Conservation (phyloP, 1,140 invertebrate species). For the Bombus waltoni region DNA sequence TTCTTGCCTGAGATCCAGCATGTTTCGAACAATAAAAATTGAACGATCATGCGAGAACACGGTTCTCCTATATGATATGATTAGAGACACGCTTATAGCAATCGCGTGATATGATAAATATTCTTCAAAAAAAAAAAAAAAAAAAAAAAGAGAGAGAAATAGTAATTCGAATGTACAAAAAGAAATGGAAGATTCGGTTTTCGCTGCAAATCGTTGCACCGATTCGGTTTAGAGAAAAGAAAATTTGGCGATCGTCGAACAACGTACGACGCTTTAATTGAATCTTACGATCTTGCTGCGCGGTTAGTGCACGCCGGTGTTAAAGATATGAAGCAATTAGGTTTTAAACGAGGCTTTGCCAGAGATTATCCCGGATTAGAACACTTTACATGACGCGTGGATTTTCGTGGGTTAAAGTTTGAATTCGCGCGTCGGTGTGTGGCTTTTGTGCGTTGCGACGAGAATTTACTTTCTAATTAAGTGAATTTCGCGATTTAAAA, state of each 20-base stretch:
- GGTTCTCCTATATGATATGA: neutral
- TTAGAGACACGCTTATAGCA: neutral
- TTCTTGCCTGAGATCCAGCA: no score
- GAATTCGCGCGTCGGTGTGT: neutral
- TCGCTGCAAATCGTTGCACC: rapidly evolving
- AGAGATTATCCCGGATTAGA: conserved; percentile 19
- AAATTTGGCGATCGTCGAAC: no score
- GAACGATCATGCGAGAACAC: no score
- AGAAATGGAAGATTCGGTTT: neutral
- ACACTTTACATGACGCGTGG: conserved; percentile 16
- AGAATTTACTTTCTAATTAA: conserved; percentile 11
- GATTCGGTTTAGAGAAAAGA: neutral
- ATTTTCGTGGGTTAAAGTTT: neutral
- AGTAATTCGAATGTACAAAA: no score
- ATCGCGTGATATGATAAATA: neutral
- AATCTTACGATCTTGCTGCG: neutral
- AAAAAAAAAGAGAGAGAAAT: neutral
- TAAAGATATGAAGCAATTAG: conserved; percentile 25
- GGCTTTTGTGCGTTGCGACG: neutral
- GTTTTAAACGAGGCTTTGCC: conserved; percentile 30
- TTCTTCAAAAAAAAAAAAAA: no score
- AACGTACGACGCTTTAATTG: neutral
- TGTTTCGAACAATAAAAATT: no score
- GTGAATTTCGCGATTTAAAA: neutral
- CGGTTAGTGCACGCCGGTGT: neutral